A percentile compares a stretch with the other conserved stretches of the same genome.
phyloP scores from a whole-genome alignment of 2,888 invertebrate genomes.

The Clitarchus hookeri region DNA sequence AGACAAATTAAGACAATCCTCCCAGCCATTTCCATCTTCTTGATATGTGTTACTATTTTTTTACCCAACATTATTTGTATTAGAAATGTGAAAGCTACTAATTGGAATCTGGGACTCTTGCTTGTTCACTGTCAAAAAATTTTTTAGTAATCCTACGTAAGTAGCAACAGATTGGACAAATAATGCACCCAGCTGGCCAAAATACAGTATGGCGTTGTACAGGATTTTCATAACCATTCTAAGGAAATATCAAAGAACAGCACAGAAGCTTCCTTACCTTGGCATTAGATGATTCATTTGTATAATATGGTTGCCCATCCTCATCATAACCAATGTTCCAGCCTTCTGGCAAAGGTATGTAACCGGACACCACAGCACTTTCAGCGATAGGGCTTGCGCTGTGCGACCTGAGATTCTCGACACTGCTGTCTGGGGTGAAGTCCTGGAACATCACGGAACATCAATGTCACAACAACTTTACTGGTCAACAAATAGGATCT shows the following conservation, averaged over 20 bases:
- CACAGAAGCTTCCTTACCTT: constrained; percentile 53
- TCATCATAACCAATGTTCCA: constrained; percentile 56
- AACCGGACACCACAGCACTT: constrained; percentile 21
- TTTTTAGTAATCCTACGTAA: too few species aligned
- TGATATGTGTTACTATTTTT: too few species aligned
- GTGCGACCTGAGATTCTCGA: constrained; percentile 40
- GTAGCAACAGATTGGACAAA: too few species aligned
- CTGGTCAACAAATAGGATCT: background rate
- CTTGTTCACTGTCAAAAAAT: too few species aligned
- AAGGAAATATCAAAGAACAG: background rate
- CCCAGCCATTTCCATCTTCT: too few species aligned
- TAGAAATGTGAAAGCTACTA: too few species aligned
- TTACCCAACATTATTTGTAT: too few species aligned
- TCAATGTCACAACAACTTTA: background rate
- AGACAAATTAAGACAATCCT: too few species aligned
- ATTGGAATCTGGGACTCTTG: too few species aligned
- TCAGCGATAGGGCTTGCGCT: constrained; percentile 44
- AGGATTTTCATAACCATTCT: background rate
- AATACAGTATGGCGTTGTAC: too few species aligned
- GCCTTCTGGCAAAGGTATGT: constrained; percentile 52
- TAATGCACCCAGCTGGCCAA: too few species aligned
- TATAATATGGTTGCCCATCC: constrained; percentile 55
- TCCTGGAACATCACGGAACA: constrained; percentile 31
- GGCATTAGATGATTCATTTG: constrained; percentile 57
- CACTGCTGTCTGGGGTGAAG: constrained; percentile 39